These are phyloP conservation scores for Apamea sordens DNA, from an alignment of 2,888 invertebrate species.

Conservation along the genomic window DNA sequence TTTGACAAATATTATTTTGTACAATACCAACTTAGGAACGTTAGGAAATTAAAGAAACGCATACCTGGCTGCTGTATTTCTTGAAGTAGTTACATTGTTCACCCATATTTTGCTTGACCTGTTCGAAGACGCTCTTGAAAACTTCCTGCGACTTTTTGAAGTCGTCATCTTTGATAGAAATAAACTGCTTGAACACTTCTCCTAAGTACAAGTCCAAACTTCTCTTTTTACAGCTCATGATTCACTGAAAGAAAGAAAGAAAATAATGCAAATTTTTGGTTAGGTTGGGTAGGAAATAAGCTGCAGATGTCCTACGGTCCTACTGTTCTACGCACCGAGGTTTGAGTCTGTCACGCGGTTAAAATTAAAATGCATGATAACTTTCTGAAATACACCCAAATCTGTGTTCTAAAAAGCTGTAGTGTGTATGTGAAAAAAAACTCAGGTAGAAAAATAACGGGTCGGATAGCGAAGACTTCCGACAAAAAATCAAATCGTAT, in stretches of 20 bases:
- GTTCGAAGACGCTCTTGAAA: constrained; percentile 82
- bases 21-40: neutral
- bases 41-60: neutral
- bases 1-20: constrained; percentile 34
- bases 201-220: constrained; percentile 77
- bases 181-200: constrained; percentile 81
- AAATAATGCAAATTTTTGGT: neutral
- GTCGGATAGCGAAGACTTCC: neutral
- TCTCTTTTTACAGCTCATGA: constrained; percentile 79
- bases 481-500: constrained; percentile 3
- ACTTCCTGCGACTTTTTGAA: constrained; percentile 79
- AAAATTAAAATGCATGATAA: neutral
- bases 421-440: neutral
- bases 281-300: neutral
- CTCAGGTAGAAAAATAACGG: neutral
- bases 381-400: neutral
- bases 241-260: constrained; percentile 51
- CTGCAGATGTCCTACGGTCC: neutral
- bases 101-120: constrained; percentile 82
- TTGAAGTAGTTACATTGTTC: constrained; percentile 82
- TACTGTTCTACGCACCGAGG: neutral
- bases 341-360: neutral
- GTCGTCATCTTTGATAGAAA: constrained; percentile 82
- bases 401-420: neutral
- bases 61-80: constrained; percentile 81